Evolutionary conservation across 2,797 vertebrate genomes (phyloP), one percentile per base, ranked within the genome.

Genomic region (Cyprinodon diabolis): DNA sequence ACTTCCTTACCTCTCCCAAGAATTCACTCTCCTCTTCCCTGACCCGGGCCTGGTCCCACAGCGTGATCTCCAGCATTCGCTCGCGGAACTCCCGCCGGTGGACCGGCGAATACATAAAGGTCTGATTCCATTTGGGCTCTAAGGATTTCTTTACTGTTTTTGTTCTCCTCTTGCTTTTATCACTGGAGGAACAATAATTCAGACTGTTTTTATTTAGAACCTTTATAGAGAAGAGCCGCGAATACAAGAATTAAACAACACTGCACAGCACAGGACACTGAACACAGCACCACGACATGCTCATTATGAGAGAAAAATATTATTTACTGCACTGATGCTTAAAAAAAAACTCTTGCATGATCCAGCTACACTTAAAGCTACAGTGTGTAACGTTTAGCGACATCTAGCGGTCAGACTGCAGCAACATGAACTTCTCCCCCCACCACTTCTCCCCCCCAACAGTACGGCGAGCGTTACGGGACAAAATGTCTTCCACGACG

Each of bases 161-260:
- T 92, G 98, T 99, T 96, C 98, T 97, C 93, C 98, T 96, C 94
- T 99, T 99, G 95, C 99, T 99, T 96, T 99, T 99, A 95, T 99
- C 98, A 87, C 98, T 99, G 94, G 92, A 91, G 93, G 94, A 95
- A 94, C 93, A 95, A 94, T 94, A 91, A 95, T 95, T 95, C 93
- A 94, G 86, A 95, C 93, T 94, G 94, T 94, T 95, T 95, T 94
- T 95, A 94, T 94, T 95, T 95, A 95, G 93, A 91, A 95, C 88
- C 93, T 90, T 82, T 88, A 91, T 77, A 87, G 82, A 69, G 79
- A 80, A 94, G 84, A 85, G 80, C 87, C 87, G 92, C 88, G 90
- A 90, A 88, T 77, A 86, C 89, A 91, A 90, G 82, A 89, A 60
- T 77, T 77, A 81, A 84, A 72, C n/a, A 80, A n/a, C 79, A 85